Evolutionary conservation across 2,797 vertebrate genomes (phyloP).

Genomic region (Hoplostethus mediterraneus): DNA sequence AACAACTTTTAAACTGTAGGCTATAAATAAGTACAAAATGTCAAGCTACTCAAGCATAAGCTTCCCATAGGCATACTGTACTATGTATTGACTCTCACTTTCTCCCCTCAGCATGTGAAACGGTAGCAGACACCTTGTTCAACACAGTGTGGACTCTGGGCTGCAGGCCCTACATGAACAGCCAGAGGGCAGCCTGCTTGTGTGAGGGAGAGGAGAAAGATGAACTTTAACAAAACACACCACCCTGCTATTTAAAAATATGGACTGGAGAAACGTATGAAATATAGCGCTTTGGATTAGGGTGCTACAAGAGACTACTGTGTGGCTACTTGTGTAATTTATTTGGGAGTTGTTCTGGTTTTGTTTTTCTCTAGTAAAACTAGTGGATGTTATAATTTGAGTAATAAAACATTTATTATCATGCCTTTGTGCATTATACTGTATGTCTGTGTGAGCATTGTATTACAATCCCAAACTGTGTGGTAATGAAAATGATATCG

Average conservation of each 20-base stretch:
- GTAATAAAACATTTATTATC: too few species aligned
- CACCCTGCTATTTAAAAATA: slow-evolving; percentile 25
- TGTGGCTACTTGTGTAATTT: slow-evolving; percentile 62
- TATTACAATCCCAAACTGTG: not conserved
- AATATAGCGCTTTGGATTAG: not conserved
- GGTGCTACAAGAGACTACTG: slow-evolving; percentile 10
- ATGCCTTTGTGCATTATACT: too few species aligned
- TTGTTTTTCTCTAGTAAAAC: slow-evolving; percentile 13
- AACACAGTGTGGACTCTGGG: slow-evolving; percentile 95
- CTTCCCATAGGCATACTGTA: not conserved
- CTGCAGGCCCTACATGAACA: slow-evolving; percentile 97
- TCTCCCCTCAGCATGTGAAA: slow-evolving; percentile 85
- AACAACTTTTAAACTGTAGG: too few species aligned
- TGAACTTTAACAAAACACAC: slow-evolving; percentile 81
- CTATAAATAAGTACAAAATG: too few species aligned
- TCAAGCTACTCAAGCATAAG: too few species aligned
- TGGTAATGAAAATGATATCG: not conserved
- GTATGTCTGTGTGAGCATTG: too few species aligned
- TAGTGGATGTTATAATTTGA: not conserved
- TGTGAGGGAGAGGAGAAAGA: slow-evolving; percentile 93
- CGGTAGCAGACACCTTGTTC: slow-evolving; percentile 92
- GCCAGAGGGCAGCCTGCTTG: slow-evolving; percentile 90
- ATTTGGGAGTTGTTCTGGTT: slow-evolving; percentile 52
- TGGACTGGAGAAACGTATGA: not conserved
- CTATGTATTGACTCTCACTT: slow-evolving; percentile 24